Evolutionary conservation across 2,888 invertebrate species (phyloP), one percentile per base, ranked within the genome.

Genomic region (Zele albiditarsus): DNA sequence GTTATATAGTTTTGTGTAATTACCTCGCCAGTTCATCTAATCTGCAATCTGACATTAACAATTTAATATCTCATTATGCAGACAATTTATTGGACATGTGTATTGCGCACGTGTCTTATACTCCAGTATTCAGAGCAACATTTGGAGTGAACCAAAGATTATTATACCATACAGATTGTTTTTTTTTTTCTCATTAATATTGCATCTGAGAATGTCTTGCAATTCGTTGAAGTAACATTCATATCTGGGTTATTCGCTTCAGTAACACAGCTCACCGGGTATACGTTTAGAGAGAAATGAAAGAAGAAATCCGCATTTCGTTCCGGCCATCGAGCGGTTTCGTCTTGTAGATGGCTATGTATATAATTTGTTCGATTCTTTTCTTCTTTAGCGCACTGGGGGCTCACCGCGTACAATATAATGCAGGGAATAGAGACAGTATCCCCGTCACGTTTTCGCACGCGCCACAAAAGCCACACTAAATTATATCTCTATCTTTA

Each of bases 201-300:
- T 57, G 28, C 63, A 74, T 62, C 62, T 62, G 14, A 58, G 14
- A 38, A 67, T 49, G 28, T 62, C 31, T 60, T 46, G 62, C 67
- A 71, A 77, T 77, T 78, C 70, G 78, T 60, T 75, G 78, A 79
- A 71, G 71, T 65, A 79, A 77, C 33, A 77, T 74, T 70, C 16
- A 70, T 79, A 78, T 73, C 78, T 80, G 78, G 80, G 80, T 80
- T 80, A 80, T 74, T 74, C 80, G 80, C 77, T 80, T 80, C 80
- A 80, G 80, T 80, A 75, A 75, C 71, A 53, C 53, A 68, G 62
- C 62, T 71, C 38, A 12, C 8, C 38, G 70, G 57, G 63, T 49
- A 60, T 68, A 77, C 73, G 74, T 74, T 74, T 71, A 75, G 27
- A 73, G 79, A 80, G 76, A 79, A 78, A 77, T 74, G 77, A 80